Base-by-base conservation (phyloP, 1,140 invertebrate genomes). In the Spodoptera litura region DNA sequence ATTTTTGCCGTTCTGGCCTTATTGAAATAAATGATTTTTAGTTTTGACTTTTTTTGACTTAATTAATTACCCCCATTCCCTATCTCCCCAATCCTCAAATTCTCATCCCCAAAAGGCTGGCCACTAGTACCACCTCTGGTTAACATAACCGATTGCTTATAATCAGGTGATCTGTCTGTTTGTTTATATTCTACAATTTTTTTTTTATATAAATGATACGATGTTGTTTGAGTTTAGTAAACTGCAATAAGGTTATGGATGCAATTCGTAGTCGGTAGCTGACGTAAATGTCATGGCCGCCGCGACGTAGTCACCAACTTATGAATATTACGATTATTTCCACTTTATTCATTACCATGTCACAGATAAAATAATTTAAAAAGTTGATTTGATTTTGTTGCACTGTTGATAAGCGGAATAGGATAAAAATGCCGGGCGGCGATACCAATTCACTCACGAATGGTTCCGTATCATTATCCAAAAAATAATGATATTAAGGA, bases 281-380 rank as follows among this genome's bases (percentile, higher is more conserved):
- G 72, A 27, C 71, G 53, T 44, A 75, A 75, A 75, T 75, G 72
- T 75, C 72, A 75, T 31, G 72, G 72, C 11, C 72, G 72, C 5
- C 59, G 62, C n/a, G 62, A 75, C 38, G 38, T 2, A 44, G 4
- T 75, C 59, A 64, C 71, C 5, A 11, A 38, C 10, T 74, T 74
- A 61, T 61, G 72, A 61, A 75, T 75, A 62, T 64, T 75, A 75
- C 72, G 72, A 75, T 62, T 75, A 75, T 20, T 72, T 13, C 15
- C 58, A 31, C 13, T 55, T 73, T 27, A 52, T 68, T 51, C 64
- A 68, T 68, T 68, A 52, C 4, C 64, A 27, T 68, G 35, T 44
- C n/a, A 35, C 6, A 49, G 61, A n/a, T 44, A 44, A 20, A 44
- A 44, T 44, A 15, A 4, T n/a, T 31, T 31, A 58, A 25, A 58